Evolutionary conservation across 2,113 vertebrate species (phyloP), one percentile per base, ranked within the genome.

Genomic region (Malaclemys terrapin): DNA sequence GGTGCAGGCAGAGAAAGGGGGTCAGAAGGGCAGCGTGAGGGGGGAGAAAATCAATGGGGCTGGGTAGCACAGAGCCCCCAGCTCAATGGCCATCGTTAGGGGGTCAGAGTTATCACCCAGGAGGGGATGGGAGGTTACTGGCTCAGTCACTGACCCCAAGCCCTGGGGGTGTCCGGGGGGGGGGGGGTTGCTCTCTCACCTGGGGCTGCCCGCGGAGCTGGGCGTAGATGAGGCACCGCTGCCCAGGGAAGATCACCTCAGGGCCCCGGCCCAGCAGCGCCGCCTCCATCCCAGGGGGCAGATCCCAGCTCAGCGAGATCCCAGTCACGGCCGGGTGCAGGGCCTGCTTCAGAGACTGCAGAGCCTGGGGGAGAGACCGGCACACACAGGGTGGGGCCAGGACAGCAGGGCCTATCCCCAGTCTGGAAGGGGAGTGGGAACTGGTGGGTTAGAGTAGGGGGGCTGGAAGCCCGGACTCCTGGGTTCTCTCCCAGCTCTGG

Each of bases 161-260:
- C 80, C 49, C 20, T n/a, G 38, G 92, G 49, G 57, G 31, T 45
- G 65, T 16, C 50, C 14, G 13, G 50, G 3, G 13, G 13, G 14
- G 50, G 50, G 6, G 45, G 45, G 6, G n/a, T 45, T 45, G 50
- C 50, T 10, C 35, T 52, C 89, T 88, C 50, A 31, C 29, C 79
- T 83, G 50, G 38, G 84, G 57, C 62, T 76, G 53, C 10, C 85
- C 90, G 35, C 4, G 22, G 53, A 89, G 56, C 59, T 96, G 97
- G 47, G 96, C 96, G 81, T 98, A 98, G 59, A 97, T 0, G 59
- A 98, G 98, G 50, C 97, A 86, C 53, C 95, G 94, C 82, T 98
- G 97, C 69, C 97, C 96, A 45, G 82, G 90, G 79, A 97, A 98
- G 84, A 98, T 90, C 75, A 86, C 83, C 10, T 57, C 89, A 20